These are phyloP conservation scores for Podiceps cristatus DNA, from an alignment of 2,113 vertebrate species.

Conservation along the genomic window DNA sequence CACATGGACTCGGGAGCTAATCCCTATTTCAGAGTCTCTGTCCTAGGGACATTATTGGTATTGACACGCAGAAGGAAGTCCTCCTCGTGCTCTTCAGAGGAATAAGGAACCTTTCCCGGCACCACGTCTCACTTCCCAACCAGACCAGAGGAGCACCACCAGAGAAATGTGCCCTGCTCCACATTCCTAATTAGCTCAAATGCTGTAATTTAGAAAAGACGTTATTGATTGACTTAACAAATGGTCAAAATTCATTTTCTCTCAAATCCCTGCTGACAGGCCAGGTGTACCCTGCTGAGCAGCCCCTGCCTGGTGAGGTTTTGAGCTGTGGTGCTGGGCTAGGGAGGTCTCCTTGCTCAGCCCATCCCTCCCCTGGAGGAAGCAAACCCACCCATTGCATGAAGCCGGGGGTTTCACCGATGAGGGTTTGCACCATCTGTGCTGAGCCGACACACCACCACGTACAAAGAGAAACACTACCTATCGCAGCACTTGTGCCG, in stretches of 20 bases:
- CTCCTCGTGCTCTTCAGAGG: fast-evolving
- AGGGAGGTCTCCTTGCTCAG: not conserved
- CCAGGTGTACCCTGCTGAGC: not conserved
- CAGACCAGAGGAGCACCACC: not conserved
- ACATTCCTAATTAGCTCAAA: not conserved
- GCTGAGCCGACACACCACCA: not conserved
- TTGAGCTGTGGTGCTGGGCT: not conserved
- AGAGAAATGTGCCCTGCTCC: not conserved
- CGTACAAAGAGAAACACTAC: not conserved
- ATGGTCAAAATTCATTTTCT: not conserved
- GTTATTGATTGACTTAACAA: not conserved
- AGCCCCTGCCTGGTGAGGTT: not conserved
- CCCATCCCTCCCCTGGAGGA: not conserved
- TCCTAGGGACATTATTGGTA: not conserved
- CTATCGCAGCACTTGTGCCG: fast-evolving
- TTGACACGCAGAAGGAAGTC: not conserved
- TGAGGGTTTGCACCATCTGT: not conserved
- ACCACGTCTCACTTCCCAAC: fast-evolving
- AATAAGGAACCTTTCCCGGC: not conserved
- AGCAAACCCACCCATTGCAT: not conserved
- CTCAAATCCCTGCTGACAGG: not conserved
- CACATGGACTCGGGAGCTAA: not conserved
- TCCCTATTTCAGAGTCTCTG: not conserved
- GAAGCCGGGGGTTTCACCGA: fast-evolving
- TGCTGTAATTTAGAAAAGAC: not conserved